Evolutionary conservation across 64 coral and sea anemone genomes (phyloP).

Genomic region (Montipora cactus): DNA sequence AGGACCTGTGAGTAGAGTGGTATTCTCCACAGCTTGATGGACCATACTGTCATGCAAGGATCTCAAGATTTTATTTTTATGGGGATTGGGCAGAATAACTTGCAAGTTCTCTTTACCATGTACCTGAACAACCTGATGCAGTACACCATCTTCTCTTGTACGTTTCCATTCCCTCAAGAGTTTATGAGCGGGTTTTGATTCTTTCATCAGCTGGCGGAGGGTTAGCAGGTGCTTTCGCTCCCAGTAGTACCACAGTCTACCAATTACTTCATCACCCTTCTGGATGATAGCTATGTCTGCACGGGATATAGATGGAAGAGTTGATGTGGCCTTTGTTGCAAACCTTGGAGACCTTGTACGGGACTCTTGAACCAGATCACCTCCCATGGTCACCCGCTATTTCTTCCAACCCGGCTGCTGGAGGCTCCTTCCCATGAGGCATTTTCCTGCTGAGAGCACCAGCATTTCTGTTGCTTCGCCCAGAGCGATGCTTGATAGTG

Average conservation of each 20-base stretch:
- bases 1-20: neutral
- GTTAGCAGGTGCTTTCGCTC: constrained; percentile 36
- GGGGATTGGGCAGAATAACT: constrained; percentile 33
- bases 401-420: constrained; percentile 26
- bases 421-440: constrained; percentile 37
- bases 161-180: constrained; percentile 61
- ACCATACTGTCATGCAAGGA: constrained; percentile 57
- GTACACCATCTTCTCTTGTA: constrained; percentile 38
- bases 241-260: constrained; percentile 67
- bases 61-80: constrained; percentile 27
- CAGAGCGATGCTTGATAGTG: constrained; percentile 41
- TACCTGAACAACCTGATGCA: constrained; percentile 35
- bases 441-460: constrained; percentile 55
- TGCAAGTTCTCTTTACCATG: constrained; percentile 1
- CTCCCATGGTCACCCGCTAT: neutral
- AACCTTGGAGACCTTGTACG: constrained; percentile 12
- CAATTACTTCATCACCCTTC: constrained; percentile 29
- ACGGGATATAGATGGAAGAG: constrained; percentile 42
- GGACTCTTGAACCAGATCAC: constrained; percentile 30
- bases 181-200: constrained; percentile 37
- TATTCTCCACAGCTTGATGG: constrained; percentile 58
- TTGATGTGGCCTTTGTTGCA: constrained; percentile 39
- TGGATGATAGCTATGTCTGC: constrained; percentile 7
- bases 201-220: constrained; percentile 65
- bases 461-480: constrained; percentile 38